Percentiles rank a stretch among this genome's conserved stretches.
Conservation (phyloP, 37 sponge, comb jelly and placozoan genomes). For the Ianthella basta region DNA sequence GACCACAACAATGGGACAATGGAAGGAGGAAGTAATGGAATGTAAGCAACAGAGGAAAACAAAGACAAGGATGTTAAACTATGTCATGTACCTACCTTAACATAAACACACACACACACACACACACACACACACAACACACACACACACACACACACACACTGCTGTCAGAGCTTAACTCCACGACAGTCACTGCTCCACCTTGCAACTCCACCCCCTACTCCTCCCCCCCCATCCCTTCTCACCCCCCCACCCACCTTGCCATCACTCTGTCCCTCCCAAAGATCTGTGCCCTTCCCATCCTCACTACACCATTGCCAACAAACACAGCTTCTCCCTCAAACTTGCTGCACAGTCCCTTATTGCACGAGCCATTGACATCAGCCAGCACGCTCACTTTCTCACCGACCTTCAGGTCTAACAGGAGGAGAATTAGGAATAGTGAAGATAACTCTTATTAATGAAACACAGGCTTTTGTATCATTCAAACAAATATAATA, state of each 20-base stretch:
- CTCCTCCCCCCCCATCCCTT: neutral
- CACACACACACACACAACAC: too few relatives aligned
- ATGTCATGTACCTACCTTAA: too few relatives aligned
- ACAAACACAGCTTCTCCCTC: slow-evolving; percentile 53
- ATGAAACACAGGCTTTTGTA: neutral
- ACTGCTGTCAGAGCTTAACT: too few relatives aligned
- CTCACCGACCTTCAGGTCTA: slow-evolving; percentile 61
- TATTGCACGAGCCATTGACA: slow-evolving; percentile 58
- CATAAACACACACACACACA: too few relatives aligned
- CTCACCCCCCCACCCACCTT: neutral
- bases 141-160: too few relatives aligned
- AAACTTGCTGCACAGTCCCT: slow-evolving; percentile 48
- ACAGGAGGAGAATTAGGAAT: neutral
- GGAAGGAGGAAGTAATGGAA: too few relatives aligned
- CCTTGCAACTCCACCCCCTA: too few relatives aligned
- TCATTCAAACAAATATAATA: neutral
- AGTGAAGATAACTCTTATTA: neutral
- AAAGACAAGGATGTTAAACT: too few relatives aligned
- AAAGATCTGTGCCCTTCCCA: slow-evolving; percentile 68
- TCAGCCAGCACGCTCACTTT: slow-evolving; percentile 73
- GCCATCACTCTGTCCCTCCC: neutral
- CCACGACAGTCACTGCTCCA: too few relatives aligned
- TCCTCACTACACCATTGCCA: slow-evolving; percentile 70
- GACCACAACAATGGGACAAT: neutral
- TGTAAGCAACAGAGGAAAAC: too few relatives aligned